Base-by-base conservation (phyloP, 2,797 vertebrate species). In the Rhinatrema bivittatum region DNA sequence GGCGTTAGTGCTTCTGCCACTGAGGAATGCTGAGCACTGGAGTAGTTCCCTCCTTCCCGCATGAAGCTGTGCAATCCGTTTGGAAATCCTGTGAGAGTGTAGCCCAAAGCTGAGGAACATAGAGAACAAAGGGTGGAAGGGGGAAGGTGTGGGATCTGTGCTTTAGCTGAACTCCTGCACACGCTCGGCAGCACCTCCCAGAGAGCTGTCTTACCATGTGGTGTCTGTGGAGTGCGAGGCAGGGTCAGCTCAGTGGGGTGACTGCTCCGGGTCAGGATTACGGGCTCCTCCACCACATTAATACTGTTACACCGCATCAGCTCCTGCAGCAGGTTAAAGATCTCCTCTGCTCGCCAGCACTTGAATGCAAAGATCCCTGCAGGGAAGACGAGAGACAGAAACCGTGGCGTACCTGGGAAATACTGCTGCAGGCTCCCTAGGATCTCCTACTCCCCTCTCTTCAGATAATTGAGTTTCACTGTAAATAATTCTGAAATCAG, bases 271-370 rank as follows among this genome's bases (percentile, higher is more conserved):
- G 86, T 90, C 70, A 94, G 78, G 66, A 96, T 82, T 62, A 96
- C 86, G 0, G 95, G 93, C 65, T 99, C 96, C 26, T 99, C 96
- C 61, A 91, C 89, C 50, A 98, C 89, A 2, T 87, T 98, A 75
- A 98, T 99, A 67, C 95, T 97, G 79, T 98, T 97, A 49, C 94
- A 93, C 56, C 98, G 96, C 96, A 99, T 99, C 74, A 97, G 82
- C 44, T 98, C 94, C 84, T 99, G 96, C 22, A 99, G 89, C 47
- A 98, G 79, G 61, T 93, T 98, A 74, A 99, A 98, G 73, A 99
- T 92, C 54, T 98, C 94, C 69, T 99, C 95, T 3, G 96, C 96
- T 53, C 94, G 83, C 29, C 91, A 85, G 62, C 96, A 98, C 68
- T 97, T 98, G 79, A 99, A 99, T 23, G 95, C 96, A 84, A 99